Conservation (phyloP, 2,113 vertebrate species). For the Suricata suricatta region DNA sequence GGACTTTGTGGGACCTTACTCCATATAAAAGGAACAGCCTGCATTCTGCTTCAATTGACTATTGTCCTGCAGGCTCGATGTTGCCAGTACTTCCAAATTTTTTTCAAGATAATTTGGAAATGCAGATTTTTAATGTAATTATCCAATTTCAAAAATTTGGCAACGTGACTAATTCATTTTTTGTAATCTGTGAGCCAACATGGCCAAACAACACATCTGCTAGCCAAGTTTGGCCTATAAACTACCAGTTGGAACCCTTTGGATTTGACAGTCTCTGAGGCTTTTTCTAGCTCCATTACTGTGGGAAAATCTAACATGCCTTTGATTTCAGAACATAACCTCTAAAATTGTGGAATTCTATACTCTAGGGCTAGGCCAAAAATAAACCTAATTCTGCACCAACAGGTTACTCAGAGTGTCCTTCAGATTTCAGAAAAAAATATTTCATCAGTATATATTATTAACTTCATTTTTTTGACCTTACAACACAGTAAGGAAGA, state of each 20-base stretch:
- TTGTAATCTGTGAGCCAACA: neutral
- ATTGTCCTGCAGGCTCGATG: fast-evolving
- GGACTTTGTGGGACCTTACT: neutral
- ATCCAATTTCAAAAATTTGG: conserved; percentile 15
- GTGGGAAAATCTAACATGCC: neutral
- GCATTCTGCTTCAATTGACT: neutral
- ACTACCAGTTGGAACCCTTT: neutral
- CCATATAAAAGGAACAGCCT: neutral
- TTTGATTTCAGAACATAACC: neutral
- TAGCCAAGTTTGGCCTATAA: neutral
- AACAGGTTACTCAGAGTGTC: neutral
- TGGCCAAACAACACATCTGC: neutral
- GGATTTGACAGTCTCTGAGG: neutral
- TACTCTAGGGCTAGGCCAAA: neutral
- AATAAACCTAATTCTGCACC: neutral
- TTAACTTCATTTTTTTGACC: neutral
- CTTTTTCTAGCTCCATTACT: neutral
- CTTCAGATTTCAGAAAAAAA: conserved; percentile 2
- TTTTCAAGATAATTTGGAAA: neutral
- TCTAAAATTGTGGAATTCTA: neutral
- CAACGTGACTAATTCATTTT: neutral
- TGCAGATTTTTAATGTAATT: neutral
- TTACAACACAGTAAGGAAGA: neutral
- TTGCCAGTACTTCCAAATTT: neutral
- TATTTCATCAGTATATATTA: neutral